Evolutionary conservation across 2,888 invertebrate species (phyloP), one percentile per base, ranked within the genome.

Genomic region (Unio delphinus): DNA sequence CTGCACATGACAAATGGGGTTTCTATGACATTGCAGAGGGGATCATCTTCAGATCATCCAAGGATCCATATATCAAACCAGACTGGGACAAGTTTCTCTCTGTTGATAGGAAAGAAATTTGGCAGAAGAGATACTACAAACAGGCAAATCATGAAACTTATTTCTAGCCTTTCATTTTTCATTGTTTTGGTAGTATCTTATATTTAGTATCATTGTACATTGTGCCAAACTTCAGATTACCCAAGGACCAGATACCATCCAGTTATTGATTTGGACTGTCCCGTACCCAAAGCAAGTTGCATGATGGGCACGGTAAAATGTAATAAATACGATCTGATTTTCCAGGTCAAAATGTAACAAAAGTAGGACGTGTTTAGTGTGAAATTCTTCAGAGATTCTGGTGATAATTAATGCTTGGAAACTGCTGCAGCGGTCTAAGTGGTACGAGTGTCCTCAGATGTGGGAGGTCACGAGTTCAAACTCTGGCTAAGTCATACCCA

Each of bases 1-100:
- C 85, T 3, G 86, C 88, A 1, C 61, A 75, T 34, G 74, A 84
- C 64, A 79, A 85, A 65, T 86, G 82, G 79, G 87, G 88, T 18
- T 87, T 88, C 65, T 88, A 87, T 70, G 83, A 83, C 65, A 84
- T 88, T 30, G 81, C 82, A 66, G 85, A 87, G n/a, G 87, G 87
- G 1, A 74, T 87, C 28, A 63, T 79, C 18, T 81, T 88, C 73
- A 69, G 86, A n/a, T 80, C 83, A 4, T 71, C 80, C 1, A 73
- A 68, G 1, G 79, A 83, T 6, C 69, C 74, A 8, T 61, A 82
- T 28, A 74, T 86, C 20, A 76, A 80, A 68, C 86, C 87, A 23
- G 84, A 88, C 75, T 88, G 86, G 84, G 75, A 83, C 18, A 81
- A 82, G 62, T 88, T 87, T 74, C 69, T 87, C 30, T 78, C 85